A percentile compares a stretch with the other conserved stretches of the same genome.
Evolutionary conservation across 2,888 invertebrate genomes (phyloP).

Genomic region (Rhagophthalmus giganteus): DNA sequence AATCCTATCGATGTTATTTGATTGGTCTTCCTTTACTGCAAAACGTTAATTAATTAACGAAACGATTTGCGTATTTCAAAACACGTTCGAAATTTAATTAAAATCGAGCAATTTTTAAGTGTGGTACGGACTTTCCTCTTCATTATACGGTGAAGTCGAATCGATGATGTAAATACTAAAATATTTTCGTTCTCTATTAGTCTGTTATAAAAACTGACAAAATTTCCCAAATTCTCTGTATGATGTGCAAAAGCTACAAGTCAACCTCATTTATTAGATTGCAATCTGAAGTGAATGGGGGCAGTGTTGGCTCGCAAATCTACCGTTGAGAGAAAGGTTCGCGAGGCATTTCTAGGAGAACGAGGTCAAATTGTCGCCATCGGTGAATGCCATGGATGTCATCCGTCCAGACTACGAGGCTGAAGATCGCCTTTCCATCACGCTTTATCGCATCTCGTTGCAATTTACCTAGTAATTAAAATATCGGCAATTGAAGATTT

Average conservation of each 20-base stretch:
- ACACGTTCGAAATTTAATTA: no score
- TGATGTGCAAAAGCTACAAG: no score
- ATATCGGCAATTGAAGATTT: slow-evolving; percentile 2
- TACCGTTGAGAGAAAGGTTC: slow-evolving; percentile 16
- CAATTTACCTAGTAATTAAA: slow-evolving; percentile 5
- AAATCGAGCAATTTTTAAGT: no score
- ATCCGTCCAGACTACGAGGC: slow-evolving; percentile 3
- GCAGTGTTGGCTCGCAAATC: slow-evolving; percentile 17
- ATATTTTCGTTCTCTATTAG: no score
- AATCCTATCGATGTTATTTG: slow-evolving; percentile 1
- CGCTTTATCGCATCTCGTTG: slow-evolving; percentile 9
- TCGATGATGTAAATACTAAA: no score
- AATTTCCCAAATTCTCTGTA: no score
- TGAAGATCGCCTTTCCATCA: slow-evolving; percentile 9
- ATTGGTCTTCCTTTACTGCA: slow-evolving; percentile 1
- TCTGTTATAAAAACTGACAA: no score
- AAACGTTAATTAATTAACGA: slow-evolving; percentile 2
- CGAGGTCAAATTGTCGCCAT: slow-evolving; percentile 18
- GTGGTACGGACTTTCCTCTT: no score
- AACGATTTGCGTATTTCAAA: slow-evolving; percentile 3
- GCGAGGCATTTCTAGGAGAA: slow-evolving; percentile 19
- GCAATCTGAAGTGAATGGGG: no score
- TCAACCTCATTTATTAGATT: no score
- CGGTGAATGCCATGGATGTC: slow-evolving; percentile 9
- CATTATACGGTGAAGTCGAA: no score